Percentiles rank a stretch among this genome's conserved stretches.
Conservation (phyloP, 2,888 invertebrate species). For the Crioceris asparagi region DNA sequence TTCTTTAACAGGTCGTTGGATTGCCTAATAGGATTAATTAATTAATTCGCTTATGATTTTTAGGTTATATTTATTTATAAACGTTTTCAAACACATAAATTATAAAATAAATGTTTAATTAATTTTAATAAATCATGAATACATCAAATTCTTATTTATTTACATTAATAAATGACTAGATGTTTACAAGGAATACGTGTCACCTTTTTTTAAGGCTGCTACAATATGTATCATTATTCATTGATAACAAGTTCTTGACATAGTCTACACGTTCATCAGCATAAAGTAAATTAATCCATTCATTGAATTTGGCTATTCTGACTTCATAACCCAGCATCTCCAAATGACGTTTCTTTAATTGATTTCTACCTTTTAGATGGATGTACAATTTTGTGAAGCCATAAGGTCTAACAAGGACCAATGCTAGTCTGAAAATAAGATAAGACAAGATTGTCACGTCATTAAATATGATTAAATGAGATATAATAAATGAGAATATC, state of each 20-base stretch:
- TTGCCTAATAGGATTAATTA: too few species aligned
- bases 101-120: too few species aligned
- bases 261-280: constrained; percentile 40
- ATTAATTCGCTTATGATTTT: too few species aligned
- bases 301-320: constrained; percentile 39
- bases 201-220: not conserved
- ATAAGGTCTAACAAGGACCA: constrained; percentile 39
- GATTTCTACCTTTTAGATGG: constrained; percentile 42
- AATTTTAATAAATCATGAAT: too few species aligned
- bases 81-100: too few species aligned
- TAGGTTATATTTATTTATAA: too few species aligned
- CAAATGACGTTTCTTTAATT: constrained; percentile 46
- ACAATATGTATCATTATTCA: not conserved
- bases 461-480: too few species aligned
- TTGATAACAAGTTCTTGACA: constrained; percentile 12
- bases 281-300: constrained; percentile 48
- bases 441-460: too few species aligned
- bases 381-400: constrained; percentile 40
- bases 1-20: too few species aligned
- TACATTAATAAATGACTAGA: too few species aligned
- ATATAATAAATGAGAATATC: too few species aligned
- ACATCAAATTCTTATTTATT: too few species aligned
- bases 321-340: constrained; percentile 55
- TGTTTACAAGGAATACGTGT: not conserved
- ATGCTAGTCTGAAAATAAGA: constrained; percentile 38